Evolutionary conservation across 1,140 invertebrate genomes (phyloP), one percentile per base, ranked within the genome.

Genomic region (Reticulitermes speratus): DNA sequence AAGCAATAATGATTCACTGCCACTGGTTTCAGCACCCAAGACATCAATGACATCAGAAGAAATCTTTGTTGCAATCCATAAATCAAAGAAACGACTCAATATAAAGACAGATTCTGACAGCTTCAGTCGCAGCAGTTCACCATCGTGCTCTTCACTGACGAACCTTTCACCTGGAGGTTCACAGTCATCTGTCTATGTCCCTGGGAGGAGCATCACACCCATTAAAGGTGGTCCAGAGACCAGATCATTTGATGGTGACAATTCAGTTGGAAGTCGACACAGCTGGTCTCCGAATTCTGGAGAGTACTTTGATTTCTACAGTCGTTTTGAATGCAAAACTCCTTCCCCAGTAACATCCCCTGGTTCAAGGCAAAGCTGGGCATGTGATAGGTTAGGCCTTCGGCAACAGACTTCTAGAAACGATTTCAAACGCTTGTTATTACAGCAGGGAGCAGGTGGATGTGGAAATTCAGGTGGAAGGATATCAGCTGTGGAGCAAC

Each of bases 371-470:
- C 89, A 90, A 88, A 89, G 89, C 88, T 88, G 92, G 92, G 88
- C 93, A 92, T 91, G 93, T 8, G 93, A 94, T 90, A 91, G 93
- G 86, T 91, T 92, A 88, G 94, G 92, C 48, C 87, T 65, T 59
- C 32, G n/a, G 83, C 85, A 90, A 87, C 85, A 88, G 86, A 90
- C 90, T 8, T 90, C 91, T 14, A 88, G 90, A 82, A 89, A 89
- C 83, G 96, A 97, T 90, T 97, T 97, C 89, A 97, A 97, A 90
- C 94, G 95, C 88, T 90, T 97, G 23, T 91, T 97, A 3, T 91
- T 96, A 12, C 95, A 96, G 88, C 94, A 95, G 84, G 94, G 94
- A 87, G 91, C 94, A 14, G 92, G 86, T 91, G 92, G 89, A 92
- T 38, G 23, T 19, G 52, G 87, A 93, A 87, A 90, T 92, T 89